Evolutionary conservation across 2,888 invertebrate genomes (phyloP), one percentile per base, ranked within the genome.

Genomic region (Macrosiphum euphorbiae): DNA sequence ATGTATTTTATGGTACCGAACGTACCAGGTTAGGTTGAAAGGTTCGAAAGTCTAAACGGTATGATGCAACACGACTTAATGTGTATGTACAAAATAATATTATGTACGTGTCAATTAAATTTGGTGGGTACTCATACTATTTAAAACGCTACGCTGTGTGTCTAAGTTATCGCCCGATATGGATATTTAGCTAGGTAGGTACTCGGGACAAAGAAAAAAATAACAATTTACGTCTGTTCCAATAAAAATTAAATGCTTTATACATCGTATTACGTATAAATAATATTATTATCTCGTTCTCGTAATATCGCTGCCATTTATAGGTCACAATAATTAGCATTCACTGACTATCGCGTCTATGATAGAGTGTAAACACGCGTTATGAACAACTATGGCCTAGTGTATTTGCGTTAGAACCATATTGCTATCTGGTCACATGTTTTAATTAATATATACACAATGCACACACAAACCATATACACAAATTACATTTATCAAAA

Each of bases 361-460:
- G 28, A 86, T 47, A 50, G 44, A 50, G 78, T 78, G 52, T 88
- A 50, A 50, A 88, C n/a, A 88, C 87, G n/a, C 50, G 50, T 88
- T 52, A n/a, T 52, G 87, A 88, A 52, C 87, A 88, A 88, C 52
- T 86, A 44, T 44, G 44, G 47, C 86, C 28, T 28, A 50, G 44
- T n/a, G n/a, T 67, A 67, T 90, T 90, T 90, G 20, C 61, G 44
- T 89, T 47, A n/a, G 61, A 47, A 67, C 61, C 28, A 84, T 26
- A 67, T 84, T 84, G 78, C 84, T 90, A 90, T 90, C 84, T 35
- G 78, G 52, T 90, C 67, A 26, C 50, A 78, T 84, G 90, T 84
- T 85, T 91, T 85, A 91, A 91, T 91, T 91, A 55, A 84, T 85
- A 91, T 44, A 28, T 85, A 85, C 52, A 91, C 84, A 91, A 84